Percentiles rank a stretch among this genome's conserved stretches.
Evolutionary conservation across 2,797 vertebrate genomes (phyloP).

Genomic region (Philypnodon macrostomus): DNA sequence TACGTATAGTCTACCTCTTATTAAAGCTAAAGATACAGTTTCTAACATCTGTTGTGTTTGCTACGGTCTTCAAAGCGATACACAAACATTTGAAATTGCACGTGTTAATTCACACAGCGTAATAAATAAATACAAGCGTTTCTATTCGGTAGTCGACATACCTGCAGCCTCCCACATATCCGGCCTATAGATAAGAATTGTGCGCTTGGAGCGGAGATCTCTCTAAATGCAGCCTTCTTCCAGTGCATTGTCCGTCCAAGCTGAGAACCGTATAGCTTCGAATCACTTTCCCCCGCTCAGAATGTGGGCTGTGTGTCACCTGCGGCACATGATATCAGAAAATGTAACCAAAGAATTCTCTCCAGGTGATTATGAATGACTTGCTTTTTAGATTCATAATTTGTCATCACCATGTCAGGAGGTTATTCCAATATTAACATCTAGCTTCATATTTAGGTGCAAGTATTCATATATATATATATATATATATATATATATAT

Average conservation of each 20-base stretch:
- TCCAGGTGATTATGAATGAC: too few species aligned
- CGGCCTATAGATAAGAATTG: neutral
- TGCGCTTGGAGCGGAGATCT: neutral
- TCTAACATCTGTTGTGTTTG: neutral
- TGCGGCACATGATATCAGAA: neutral
- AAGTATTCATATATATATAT: too few species aligned
- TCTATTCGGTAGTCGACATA: neutral
- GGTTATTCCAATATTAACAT: too few species aligned
- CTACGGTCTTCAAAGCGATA: neutral
- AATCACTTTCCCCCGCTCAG: neutral
- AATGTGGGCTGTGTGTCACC: conserved; percentile 1
- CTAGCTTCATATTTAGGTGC: too few species aligned
- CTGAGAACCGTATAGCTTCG: neutral
- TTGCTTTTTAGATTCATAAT: too few species aligned
- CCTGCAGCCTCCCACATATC: neutral
- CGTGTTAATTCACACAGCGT: neutral
- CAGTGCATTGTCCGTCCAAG: neutral
- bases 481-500: too few species aligned
- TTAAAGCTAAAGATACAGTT: neutral
- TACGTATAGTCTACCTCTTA: neutral
- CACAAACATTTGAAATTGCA: neutral
- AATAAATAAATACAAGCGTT: neutral
- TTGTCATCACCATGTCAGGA: too few species aligned
- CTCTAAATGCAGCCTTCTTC: neutral
- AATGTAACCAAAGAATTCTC: too few species aligned